Base-by-base conservation (phyloP, 2,797 vertebrate species). In the Notamacropus eugenii region DNA sequence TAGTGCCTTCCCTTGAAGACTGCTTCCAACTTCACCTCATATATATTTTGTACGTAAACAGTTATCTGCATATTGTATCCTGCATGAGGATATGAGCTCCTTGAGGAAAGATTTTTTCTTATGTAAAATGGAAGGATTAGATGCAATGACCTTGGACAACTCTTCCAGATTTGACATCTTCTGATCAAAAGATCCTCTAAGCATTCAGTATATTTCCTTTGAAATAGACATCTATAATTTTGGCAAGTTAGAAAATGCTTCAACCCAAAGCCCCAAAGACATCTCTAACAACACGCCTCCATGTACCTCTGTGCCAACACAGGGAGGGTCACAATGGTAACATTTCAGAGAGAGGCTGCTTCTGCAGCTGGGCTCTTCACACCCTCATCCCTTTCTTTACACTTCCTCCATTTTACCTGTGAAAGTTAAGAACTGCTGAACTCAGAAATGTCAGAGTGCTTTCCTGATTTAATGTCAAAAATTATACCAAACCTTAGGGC, bases 401-500 rank as follows among this genome's bases (percentile, higher is more conserved):
- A 97, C 95, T 91, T 97, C 97, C 98, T 98, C 97, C 93, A 96
- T 96, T 94, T 98, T 98, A 98, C 98, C 98, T 98, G 96, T 95
- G 97, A 98, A 98, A 97, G 92, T 93, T 95, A 52, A 97, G 90
- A 92, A 92, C 97, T 96, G 74, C 57, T 93, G 96, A 97, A 96
- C 97, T 56, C 67, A 96, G 93, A 98, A 98, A 98, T 98, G 97
- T 96, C 98, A 98, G 92, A 0, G 5, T 97, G 97, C 92, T 98
- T 98, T 97, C 98, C 97, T 95, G 95, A 96, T 94, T 98, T 98
- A 98, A 97, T 98, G 98, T 98, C 97, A 98, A 97, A 98, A 97
- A 34, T 57, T 57, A 92, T 34, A 94, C 90, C 93, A 94, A 96
- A 96, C 96, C 58, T 91, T 94, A 95, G 93, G 93, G 92, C 31